Base-by-base conservation (phyloP, 2,113 vertebrate species). In the Cyphomyrus plagiostoma region DNA sequence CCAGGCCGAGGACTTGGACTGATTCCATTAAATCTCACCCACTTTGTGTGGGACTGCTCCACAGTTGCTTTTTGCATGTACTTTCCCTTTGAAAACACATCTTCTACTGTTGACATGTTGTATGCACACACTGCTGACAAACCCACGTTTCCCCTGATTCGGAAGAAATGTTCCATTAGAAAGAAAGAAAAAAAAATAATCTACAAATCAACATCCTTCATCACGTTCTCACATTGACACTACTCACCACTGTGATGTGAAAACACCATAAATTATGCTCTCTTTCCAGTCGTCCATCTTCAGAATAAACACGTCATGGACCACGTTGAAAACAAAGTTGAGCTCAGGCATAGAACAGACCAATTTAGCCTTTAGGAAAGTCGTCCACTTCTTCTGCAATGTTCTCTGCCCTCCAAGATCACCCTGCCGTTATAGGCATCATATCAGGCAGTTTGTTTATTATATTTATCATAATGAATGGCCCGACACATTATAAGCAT, bases 1-100 rank as follows among this genome's bases (percentile, higher is more conserved):
- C 98, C 98, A 1, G 98, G 98, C 26, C 98, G 96, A 11, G 98
- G 98, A 9, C 91, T 93, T 3, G 98, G 98, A 53, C 97, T 94
- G 0, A 96, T 93, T 30, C 98, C 98, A 0, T 97, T 98, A 94
- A 97, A 98, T 48, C 96, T 96, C 39, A 99, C 97, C 98, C 98
- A 99, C 91, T 99, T 99, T 3, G 97, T 98, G 92, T 99, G 97
- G 10, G 97, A 97, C 90, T 99, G 97, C 66, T 98, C 98, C 92
- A 99, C 98, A 0, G 97, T 98, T 90, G 97, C 96, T 26, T 98
- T 99, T 95, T 99, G 98, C 98, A 99, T 99, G 88, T 98, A 99
- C 91, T 98, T 99, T 84, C 98, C 98, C 30, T 95, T 97, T 0
- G 97, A 96, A 94, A 99, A 99, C 88, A 98, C 96, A 0, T 97